Evolutionary conservation across 2,888 invertebrate species (phyloP).

Genomic region (Dasypolia templi): DNA sequence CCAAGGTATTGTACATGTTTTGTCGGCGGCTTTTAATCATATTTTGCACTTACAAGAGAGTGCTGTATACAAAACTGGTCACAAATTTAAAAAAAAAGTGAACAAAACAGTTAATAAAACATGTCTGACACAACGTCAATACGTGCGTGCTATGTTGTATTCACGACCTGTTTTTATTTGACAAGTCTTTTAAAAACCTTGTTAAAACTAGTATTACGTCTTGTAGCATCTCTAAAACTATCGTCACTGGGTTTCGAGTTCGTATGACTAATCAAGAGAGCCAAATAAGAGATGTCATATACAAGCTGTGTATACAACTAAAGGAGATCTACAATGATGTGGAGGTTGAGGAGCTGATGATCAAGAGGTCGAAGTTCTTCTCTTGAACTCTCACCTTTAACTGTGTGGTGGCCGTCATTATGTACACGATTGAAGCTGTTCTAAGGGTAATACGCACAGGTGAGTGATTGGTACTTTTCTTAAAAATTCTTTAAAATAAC

Average conservation of each 20-base stretch:
- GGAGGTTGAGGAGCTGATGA: slow-evolving; percentile 45
- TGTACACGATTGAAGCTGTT: slow-evolving; percentile 49
- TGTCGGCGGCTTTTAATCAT: too few relatives aligned
- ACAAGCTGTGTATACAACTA: slow-evolving; percentile 39
- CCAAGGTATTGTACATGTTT: too few relatives aligned
- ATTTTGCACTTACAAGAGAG: too few relatives aligned
- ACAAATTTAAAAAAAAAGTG: too few relatives aligned
- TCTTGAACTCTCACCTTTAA: slow-evolving; percentile 38
- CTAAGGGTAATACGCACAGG: slow-evolving; percentile 37
- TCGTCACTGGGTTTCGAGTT: slow-evolving; percentile 30
- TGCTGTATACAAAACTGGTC: background rate
- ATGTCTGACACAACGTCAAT: too few relatives aligned
- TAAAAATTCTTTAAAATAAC: background rate
- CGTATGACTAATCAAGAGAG: slow-evolving; percentile 36
- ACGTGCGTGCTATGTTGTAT: too few relatives aligned
- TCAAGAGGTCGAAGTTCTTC: slow-evolving; percentile 45
- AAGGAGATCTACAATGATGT: slow-evolving; percentile 46
- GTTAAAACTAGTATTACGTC: too few relatives aligned
- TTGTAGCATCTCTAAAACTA: slow-evolving; percentile 31
- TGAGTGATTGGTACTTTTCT: too few relatives aligned
- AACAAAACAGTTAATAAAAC: too few relatives aligned
- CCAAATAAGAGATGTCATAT: slow-evolving; percentile 38
- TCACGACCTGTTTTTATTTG: too few relatives aligned
- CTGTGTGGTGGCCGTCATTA: slow-evolving; percentile 23
- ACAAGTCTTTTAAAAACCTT: too few relatives aligned